phyloP scores from a whole-genome alignment of 2,113 vertebrate species.

The Deroptyus accipitrinus region DNA sequence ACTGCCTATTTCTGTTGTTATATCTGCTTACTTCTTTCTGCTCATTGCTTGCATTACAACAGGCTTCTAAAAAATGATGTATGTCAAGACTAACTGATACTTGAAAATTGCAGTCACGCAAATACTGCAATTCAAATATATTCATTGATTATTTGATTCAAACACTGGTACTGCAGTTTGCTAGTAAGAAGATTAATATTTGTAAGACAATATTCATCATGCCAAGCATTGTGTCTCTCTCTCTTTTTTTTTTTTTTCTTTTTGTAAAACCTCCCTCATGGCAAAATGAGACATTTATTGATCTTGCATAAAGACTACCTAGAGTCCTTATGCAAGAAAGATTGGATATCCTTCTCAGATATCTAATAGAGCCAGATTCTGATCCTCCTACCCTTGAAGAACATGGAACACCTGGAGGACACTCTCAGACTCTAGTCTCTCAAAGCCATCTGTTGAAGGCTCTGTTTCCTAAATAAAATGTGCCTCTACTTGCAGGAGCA shows the following conservation, averaged over 20 bases:
- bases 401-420: not conserved
- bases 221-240: not conserved
- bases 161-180: not conserved
- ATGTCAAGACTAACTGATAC: not conserved
- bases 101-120: not conserved
- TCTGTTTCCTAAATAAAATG: not conserved
- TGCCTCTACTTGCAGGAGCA: not conserved
- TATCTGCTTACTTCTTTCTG: not conserved
- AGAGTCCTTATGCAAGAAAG: not conserved
- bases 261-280: not conserved
- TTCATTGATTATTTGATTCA: not conserved
- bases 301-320: not conserved
- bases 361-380: not conserved
- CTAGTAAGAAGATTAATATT: not conserved
- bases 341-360: not conserved
- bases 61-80: not conserved
- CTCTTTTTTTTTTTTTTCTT: not conserved
- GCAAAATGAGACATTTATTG: not conserved
- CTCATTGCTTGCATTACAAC: not conserved
- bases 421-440: not conserved
- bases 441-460: not conserved
- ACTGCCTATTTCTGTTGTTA: not conserved
- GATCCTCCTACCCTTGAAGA: not conserved
- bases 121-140: not conserved
- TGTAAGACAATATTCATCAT: not conserved